phyloP scores from a whole-genome alignment of 2,888 invertebrate species.

The Drosophila prostipennis region DNA sequence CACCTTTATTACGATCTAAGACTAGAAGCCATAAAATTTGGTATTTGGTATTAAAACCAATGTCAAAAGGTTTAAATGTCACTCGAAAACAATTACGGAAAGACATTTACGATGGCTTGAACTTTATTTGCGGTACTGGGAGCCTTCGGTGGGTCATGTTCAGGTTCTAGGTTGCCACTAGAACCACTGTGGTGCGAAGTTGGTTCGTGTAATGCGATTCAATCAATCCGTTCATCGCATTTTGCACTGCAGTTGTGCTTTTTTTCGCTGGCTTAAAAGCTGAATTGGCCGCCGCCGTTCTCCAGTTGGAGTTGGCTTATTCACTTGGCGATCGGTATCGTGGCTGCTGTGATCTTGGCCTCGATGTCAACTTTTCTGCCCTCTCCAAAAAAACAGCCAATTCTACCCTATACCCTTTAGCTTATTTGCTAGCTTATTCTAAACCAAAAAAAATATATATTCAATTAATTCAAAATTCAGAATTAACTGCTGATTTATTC shows the following conservation, averaged over 20 bases:
- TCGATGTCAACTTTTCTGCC: conserved; percentile 7
- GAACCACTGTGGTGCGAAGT: conserved; percentile 27
- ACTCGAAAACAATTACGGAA: neutral
- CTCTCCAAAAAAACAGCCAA: neutral
- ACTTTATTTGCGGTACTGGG: neutral
- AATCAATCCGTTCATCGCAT: conserved; percentile 37
- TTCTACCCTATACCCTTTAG: conserved; percentile 4
- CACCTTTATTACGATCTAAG: neutral
- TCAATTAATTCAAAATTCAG: neutral
- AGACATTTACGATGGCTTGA: neutral
- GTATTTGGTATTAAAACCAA: neutral
- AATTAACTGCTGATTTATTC: conserved; percentile 29
- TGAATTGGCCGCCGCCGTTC: conserved; percentile 8
- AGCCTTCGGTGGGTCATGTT: conserved; percentile 18
- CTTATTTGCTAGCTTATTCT: conserved; percentile 1
- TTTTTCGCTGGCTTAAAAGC: neutral
- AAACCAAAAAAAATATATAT: neutral
- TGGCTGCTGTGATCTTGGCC: conserved; percentile 46
- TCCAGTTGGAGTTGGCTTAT: conserved; percentile 10
- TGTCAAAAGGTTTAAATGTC: conserved; percentile 7
- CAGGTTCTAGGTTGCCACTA: conserved; percentile 22
- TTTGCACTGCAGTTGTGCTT: conserved; percentile 5
- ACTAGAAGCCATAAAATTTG: neutral
- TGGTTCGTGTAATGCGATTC: conserved; percentile 34
- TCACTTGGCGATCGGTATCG: conserved; percentile 32